Evolutionary conservation across 2,888 invertebrate species (phyloP).

Genomic region (Noctua comes): DNA sequence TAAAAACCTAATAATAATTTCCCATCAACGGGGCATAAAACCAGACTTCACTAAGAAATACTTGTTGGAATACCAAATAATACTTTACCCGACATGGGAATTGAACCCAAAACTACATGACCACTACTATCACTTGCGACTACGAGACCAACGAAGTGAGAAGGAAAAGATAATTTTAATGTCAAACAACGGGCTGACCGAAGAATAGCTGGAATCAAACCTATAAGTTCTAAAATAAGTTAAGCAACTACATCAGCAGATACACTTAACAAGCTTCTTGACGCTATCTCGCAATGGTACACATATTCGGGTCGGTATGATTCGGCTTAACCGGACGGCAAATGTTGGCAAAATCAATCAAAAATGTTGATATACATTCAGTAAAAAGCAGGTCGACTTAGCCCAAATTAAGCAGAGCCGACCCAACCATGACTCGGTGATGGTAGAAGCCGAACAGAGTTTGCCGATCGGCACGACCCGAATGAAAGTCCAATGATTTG

Average conservation of each 20-base stretch:
- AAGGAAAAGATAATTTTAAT: not conserved
- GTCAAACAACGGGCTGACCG: not conserved
- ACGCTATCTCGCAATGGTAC: not conserved
- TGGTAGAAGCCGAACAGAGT: not conserved
- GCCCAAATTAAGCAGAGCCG: not conserved
- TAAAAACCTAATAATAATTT: not conserved
- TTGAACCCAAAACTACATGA: not conserved
- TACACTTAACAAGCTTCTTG: not conserved
- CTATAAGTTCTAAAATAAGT: no score
- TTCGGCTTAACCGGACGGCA: not conserved
- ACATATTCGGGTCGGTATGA: not conserved
- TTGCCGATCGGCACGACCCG: no score
- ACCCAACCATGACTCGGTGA: not conserved
- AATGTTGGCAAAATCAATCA: not conserved
- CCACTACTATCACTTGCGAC: not conserved
- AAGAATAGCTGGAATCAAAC: not conserved
- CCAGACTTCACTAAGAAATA: not conserved
- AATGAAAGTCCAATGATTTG: not conserved
- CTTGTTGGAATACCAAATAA: not conserved
- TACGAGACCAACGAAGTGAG: not conserved
- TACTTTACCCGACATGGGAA: not conserved
- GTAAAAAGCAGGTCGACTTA: not conserved
- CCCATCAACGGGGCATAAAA: not conserved
- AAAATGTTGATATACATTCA: not conserved
- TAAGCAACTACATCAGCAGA: not conserved